Base-by-base conservation (phyloP, 2,888 invertebrate species). In the Cheilosia pagana region DNA sequence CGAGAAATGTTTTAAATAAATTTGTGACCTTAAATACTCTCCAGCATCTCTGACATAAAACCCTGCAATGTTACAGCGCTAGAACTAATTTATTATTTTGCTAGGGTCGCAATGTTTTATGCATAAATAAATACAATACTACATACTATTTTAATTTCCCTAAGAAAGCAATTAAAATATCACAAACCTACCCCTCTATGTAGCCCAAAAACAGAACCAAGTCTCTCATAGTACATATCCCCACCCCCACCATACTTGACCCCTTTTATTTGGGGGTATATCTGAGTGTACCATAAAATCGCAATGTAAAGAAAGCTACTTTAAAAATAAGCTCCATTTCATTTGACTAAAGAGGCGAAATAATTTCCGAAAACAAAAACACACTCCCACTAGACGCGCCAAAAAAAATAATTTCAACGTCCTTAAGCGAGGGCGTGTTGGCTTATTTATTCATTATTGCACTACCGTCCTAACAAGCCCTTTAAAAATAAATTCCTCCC, bases 91-190 rank as follows among this genome's bases (percentile, higher is more conserved):
- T 1, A 12, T 35, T 12, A 35, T 35, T 12, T 12, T 3, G 10
- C 35, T 35, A 16, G n/a, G 41, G 6, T n/a, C 6, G n/a, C 6
- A 43, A n/a, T 16, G n/a, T 43, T n/a, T 1, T 16, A 53, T 12
- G 4, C 8, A 25, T 4, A 41, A 55, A 25, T 4, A 41, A 55
- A 55, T 25, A 55, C 10, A 25, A 12, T 12, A 35, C 12, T 50
- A 31, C n/a, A 16, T 3, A 16, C 50, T 12, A 79, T 70, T 70
- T 70, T 68, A 75, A 72, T 75, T 83, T 71, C 25, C 60, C 70
- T 70, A 65, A 85, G 71, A 75, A 81, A 71, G 65, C 75, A 85
- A 79, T 81, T 76, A 85, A 85, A 76, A 67, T 75, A 75, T 81
- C 65, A 81, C 67, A 75, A 70, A 74, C 68, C 52, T 78, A 67